Evolutionary conservation across 2,888 invertebrate genomes (phyloP).

Genomic region (Drosophila fulvimacula): DNA sequence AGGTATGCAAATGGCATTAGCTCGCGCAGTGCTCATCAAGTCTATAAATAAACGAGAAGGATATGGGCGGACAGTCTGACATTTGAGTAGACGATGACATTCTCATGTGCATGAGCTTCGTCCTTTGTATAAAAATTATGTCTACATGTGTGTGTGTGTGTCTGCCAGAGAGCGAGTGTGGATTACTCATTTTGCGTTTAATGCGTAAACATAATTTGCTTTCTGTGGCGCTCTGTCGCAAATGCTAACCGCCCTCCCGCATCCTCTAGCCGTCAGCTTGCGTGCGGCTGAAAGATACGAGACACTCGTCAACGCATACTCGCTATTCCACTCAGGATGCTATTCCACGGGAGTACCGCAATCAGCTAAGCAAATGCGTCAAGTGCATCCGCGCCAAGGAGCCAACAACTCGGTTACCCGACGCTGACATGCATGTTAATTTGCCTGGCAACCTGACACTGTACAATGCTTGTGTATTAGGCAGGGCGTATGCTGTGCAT

Average conservation of each 20-base stretch:
- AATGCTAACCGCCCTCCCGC: constrained; percentile 1
- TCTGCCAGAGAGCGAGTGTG: constrained; percentile 5
- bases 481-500: background rate
- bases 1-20: constrained; percentile 60
- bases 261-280: constrained; percentile 22
- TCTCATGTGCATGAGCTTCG: constrained; percentile 32
- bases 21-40: constrained; percentile 25
- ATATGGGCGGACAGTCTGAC: constrained; percentile 33
- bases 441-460: constrained; percentile 26
- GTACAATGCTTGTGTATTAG: background rate
- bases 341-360: constrained; percentile 26
- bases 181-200: constrained; percentile 55
- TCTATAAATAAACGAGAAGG: constrained; percentile 64
- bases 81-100: constrained; percentile 55
- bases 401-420: constrained; percentile 2
- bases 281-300: constrained; percentile 54
- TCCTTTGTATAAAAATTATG: constrained; percentile 14
- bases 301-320: constrained; percentile 19
- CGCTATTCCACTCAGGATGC: constrained; percentile 17
- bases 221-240: constrained; percentile 36
- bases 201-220: constrained; percentile 71
- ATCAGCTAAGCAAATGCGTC: constrained; percentile 56
- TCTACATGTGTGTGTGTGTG: background rate
- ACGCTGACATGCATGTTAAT: constrained; percentile 41
- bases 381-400: constrained; percentile 43